phyloP scores from a whole-genome alignment of 64 coral and sea anemone genomes.

The Dendrophyllia cribrosa region DNA sequence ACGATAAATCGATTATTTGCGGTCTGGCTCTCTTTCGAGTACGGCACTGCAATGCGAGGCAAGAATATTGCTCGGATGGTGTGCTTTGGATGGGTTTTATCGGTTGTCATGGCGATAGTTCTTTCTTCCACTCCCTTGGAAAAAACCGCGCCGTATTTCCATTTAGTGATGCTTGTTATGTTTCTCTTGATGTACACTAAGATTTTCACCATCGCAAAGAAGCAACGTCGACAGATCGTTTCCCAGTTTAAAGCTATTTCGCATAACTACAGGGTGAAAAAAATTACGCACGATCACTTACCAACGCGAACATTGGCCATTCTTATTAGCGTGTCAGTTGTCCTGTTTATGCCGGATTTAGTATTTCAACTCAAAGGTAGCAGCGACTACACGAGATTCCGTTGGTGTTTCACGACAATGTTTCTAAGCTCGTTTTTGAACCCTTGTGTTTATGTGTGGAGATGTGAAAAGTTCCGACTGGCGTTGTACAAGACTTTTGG shows the following conservation, averaged over 20 bases:
- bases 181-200: constrained; percentile 25
- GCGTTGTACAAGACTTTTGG: constrained; percentile 33
- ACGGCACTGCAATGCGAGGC: constrained; percentile 21
- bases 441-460: constrained; percentile 46
- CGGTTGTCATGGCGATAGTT: constrained; percentile 9
- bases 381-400: constrained; percentile 27
- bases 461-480: constrained; percentile 35
- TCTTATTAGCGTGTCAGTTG: neutral
- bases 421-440: constrained; percentile 48
- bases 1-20: constrained; percentile 43
- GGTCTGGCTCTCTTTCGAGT: constrained; percentile 6
- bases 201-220: constrained; percentile 30
- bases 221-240: constrained; percentile 29
- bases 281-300: neutral
- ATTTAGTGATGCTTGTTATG: constrained; percentile 20
- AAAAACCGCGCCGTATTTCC: constrained; percentile 4
- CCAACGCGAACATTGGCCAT: constrained; percentile 21
- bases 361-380: constrained; percentile 15
- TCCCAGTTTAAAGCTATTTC: constrained; percentile 23
- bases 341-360: constrained; percentile 37
- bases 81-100: constrained; percentile 6
- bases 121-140: neutral
- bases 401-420: constrained; percentile 38
- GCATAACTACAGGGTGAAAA: constrained; percentile 28
- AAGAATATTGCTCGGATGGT: constrained; percentile 7